These are phyloP conservation scores for Bibio marci DNA, from an alignment of 2,888 invertebrate species.

Conservation along the genomic window DNA sequence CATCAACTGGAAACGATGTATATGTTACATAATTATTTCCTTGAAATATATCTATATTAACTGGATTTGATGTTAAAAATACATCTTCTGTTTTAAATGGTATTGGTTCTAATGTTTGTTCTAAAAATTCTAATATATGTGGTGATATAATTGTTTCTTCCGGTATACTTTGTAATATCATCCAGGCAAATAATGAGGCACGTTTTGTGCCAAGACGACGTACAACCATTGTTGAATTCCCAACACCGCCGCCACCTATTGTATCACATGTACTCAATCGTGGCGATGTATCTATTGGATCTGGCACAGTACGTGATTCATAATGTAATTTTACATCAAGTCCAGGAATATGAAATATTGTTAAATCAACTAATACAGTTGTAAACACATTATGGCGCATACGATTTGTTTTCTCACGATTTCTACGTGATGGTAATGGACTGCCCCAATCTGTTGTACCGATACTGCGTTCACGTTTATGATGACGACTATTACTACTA, in stretches of 20 bases:
- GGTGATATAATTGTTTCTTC: constrained; percentile 97
- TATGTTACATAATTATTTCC: constrained; percentile 62
- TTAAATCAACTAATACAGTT: constrained; percentile 51
- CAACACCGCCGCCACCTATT: constrained; percentile 14
- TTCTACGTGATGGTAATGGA: constrained; percentile 31
- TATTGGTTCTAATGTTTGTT: constrained; percentile 92
- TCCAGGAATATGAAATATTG: constrained; percentile 81
- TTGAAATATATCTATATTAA: constrained; percentile 38
- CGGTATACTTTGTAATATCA: constrained; percentile 91
- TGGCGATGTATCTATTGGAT: constrained; percentile 27
- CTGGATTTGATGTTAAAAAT: constrained; percentile 18
- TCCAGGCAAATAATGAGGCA: constrained; percentile 84
- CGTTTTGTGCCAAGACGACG: constrained; percentile 58
- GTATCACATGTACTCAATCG: constrained; percentile 23
- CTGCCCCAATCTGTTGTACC: constrained; percentile 32
- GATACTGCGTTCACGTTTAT: constrained; percentile 24
- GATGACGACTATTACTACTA: constrained; percentile 13
- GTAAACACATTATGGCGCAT: constrained; percentile 26
- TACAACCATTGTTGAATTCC: constrained; percentile 10
- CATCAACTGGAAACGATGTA: constrained; percentile 94
- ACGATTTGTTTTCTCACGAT: constrained; percentile 23
- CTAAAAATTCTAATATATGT: constrained; percentile 89
- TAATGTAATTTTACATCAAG: constrained; percentile 79
- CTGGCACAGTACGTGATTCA: constrained; percentile 52
- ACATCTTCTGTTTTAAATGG: constrained; percentile 42